A percentile compares a stretch with the other conserved stretches of the same genome.
Conservation (phyloP, 2,113 vertebrate genomes). For the Sinocyclocheilus grahami region DNA sequence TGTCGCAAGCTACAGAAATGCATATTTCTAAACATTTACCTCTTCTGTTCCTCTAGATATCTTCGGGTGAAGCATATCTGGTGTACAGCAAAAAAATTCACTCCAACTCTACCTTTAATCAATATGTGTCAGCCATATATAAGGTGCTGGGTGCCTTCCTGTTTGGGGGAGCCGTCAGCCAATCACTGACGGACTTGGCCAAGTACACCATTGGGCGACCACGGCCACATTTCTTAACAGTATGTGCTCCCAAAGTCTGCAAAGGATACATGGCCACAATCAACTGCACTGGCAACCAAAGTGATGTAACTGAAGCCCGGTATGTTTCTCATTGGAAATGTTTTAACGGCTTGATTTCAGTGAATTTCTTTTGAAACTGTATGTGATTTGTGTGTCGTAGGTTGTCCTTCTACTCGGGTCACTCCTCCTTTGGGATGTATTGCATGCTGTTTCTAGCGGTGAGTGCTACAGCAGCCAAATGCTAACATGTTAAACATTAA, state of each 20-base stretch:
- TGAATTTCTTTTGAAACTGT: conserved; percentile 34
- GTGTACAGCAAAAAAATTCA: conserved; percentile 85
- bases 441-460: conserved; percentile 95
- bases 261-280: conserved; percentile 74
- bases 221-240: conserved; percentile 86
- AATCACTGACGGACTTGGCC: conserved; percentile 90
- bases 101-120: conserved; percentile 88
- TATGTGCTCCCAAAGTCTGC: conserved; percentile 86
- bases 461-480: conserved; percentile 65
- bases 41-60: conserved; percentile 75
- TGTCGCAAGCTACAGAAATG: neutral
- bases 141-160: conserved; percentile 87
- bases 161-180: conserved; percentile 82
- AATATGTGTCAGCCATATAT: conserved; percentile 88
- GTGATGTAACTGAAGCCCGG: conserved; percentile 87
- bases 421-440: conserved; percentile 97
- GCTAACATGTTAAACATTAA: neutral
- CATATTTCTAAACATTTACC: neutral
- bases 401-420: conserved; percentile 93
- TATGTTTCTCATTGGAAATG: conserved; percentile 52
- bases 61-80: conserved; percentile 84
- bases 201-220: conserved; percentile 92
- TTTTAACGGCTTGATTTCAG: neutral
- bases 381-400: conserved; percentile 64
- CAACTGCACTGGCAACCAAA: conserved; percentile 81